Conservation (phyloP, 1,140 invertebrate species). For the Caerostris extrusa region DNA sequence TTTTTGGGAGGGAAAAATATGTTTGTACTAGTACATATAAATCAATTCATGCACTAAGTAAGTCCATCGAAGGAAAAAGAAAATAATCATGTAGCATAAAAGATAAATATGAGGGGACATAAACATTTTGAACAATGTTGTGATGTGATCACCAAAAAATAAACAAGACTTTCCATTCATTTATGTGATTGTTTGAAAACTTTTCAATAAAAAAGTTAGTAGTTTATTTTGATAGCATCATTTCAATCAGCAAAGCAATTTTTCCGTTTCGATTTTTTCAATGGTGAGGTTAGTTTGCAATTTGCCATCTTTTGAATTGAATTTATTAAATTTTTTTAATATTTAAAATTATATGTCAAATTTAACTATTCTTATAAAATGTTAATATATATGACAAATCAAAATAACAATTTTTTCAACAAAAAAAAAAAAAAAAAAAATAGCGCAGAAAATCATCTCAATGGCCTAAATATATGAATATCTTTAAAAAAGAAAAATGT, state of each 20-base stretch:
- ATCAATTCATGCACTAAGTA: slow-evolving; percentile 16
- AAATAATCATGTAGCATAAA: background rate
- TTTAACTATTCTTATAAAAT: too few species aligned
- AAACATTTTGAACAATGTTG: background rate
- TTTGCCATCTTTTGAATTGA: background rate
- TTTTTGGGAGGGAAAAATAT: too few species aligned
- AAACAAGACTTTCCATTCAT: too few species aligned
- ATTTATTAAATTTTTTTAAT: too few species aligned
- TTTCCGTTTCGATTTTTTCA: background rate
- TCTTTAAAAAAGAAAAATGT: too few species aligned
- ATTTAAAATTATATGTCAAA: too few species aligned
- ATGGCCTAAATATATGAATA: too few species aligned
- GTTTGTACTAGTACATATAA: background rate
- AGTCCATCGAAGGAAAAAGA: background rate
- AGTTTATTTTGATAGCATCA: too few species aligned
- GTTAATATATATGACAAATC: too few species aligned
- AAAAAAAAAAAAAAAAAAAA: too few species aligned
- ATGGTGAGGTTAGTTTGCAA: slow-evolving; percentile 31
- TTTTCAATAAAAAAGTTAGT: background rate
- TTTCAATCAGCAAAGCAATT: background rate
- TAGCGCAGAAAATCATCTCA: too few species aligned
- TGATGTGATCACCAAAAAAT: background rate
- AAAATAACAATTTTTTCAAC: too few species aligned
- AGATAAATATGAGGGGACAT: slow-evolving; percentile 23
- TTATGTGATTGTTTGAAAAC: slow-evolving; percentile 46